Percentiles rank a stretch among this genome's conserved stretches.
Conservation (phyloP, 2,888 invertebrate genomes). For the Poecilobothrus nobilitatus region DNA sequence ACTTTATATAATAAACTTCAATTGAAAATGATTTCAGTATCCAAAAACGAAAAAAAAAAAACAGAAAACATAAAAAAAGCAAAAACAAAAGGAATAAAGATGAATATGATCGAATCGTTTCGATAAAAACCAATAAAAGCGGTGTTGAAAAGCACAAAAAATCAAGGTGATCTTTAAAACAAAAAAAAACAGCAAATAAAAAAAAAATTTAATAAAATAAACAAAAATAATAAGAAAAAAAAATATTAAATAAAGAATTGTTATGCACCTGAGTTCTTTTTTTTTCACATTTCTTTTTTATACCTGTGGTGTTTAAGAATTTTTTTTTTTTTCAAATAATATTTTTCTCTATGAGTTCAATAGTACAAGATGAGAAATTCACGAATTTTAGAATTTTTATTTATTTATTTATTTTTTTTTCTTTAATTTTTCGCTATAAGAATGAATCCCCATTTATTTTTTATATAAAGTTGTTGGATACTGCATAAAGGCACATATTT, state of each 20-base stretch:
- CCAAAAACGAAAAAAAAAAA: no score
- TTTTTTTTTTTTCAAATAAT: neutral
- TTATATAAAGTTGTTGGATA: neutral
- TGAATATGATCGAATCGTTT: conserved; percentile 6
- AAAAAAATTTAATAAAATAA: no score
- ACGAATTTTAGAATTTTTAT: neutral
- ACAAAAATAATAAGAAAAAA: neutral
- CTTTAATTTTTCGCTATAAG: neutral
- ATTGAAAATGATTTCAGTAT: neutral
- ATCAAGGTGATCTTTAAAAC: neutral
- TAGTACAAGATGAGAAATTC: neutral
- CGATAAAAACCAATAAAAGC: conserved; percentile 4
- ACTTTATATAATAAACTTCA: neutral
- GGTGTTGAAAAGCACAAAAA: neutral
- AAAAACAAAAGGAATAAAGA: neutral
- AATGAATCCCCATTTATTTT: neutral
- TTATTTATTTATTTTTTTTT: neutral
- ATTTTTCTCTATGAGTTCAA: neutral
- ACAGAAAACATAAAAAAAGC: no score
- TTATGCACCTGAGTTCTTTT: conserved; percentile 1
- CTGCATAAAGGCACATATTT: neutral
- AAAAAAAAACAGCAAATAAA: neutral
- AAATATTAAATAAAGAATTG: neutral
- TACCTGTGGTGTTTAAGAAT: conserved; percentile 5
- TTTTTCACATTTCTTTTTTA: neutral